Percentiles rank a stretch among this genome's conserved stretches.
These are phyloP conservation scores for Dolichomitus sp. DNA, from an alignment of 2,888 invertebrate species.

Conservation along the genomic window DNA sequence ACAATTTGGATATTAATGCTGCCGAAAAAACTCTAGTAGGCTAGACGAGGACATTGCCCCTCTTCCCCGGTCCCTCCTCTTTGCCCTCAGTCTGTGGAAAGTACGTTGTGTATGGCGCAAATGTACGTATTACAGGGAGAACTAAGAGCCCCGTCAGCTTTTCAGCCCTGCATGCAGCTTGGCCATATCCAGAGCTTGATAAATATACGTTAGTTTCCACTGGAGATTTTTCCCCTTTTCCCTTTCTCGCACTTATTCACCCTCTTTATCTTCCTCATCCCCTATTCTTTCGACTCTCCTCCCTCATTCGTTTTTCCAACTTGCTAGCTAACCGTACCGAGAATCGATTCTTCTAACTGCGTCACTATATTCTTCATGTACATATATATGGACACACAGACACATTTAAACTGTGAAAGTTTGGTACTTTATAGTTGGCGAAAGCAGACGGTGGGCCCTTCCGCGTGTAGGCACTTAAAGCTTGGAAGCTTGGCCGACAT, in stretches of 20 bases:
- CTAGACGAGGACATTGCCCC: neutral
- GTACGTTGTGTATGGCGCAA: slow-evolving; percentile 33
- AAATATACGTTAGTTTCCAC: slow-evolving; percentile 51
- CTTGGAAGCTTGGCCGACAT: slow-evolving; percentile 65
- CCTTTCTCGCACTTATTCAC: slow-evolving; percentile 42
- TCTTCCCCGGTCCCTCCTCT: neutral
- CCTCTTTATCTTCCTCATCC: slow-evolving; percentile 44
- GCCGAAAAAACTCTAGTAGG: slow-evolving; percentile 4
- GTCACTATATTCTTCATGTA: slow-evolving; percentile 32
- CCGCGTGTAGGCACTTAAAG: slow-evolving; percentile 64
- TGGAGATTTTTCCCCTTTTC: slow-evolving; percentile 36
- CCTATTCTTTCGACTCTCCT: slow-evolving; percentile 25
- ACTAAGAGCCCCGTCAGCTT: slow-evolving; percentile 50
- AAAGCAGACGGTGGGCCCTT: slow-evolving; percentile 53
- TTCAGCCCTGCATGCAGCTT: slow-evolving; percentile 25
- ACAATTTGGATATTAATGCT: slow-evolving; percentile 53
- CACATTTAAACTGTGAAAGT: slow-evolving; percentile 56
- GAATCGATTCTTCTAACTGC: slow-evolving; percentile 60
- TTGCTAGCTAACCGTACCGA: slow-evolving; percentile 35
- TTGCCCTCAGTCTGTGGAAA: neutral
- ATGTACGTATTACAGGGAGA: slow-evolving; percentile 26
- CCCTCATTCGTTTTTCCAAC: slow-evolving; percentile 48
- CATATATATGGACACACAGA: neutral
- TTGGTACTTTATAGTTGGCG: slow-evolving; percentile 58
- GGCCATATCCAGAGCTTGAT: slow-evolving; percentile 45